Evolutionary conservation across 2,888 invertebrate species (phyloP), one percentile per base, ranked within the genome.

Genomic region (Aethes cnicana): DNA sequence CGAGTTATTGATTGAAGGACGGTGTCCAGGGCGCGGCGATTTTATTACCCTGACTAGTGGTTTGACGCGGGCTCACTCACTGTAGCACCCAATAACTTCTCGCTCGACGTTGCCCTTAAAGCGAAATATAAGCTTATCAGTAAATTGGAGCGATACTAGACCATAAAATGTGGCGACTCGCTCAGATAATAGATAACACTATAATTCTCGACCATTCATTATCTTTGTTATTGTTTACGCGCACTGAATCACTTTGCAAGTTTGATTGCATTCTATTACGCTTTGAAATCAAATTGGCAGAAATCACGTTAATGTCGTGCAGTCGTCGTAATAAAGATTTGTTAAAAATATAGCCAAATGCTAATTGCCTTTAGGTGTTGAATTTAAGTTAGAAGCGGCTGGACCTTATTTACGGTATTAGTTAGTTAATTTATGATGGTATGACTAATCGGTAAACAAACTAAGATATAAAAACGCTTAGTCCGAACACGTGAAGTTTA

Each of bases 21-120:
- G 67, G 68, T 68, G 74, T 72, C 65, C 68, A 72, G 78, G 87
- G 86, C 67, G 86, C 75, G 87, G 81, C n/a, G 26, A 52, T 32
- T 47, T 39, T 54, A 46, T 43, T 48, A 48, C 37, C 47, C 55
- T 48, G 62, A 71, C 64, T 73, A 74, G 75, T 77, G 74, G 77
- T 73, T 69, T 58, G 66, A 68, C 66, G 59, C 61, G 62, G 69
- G 66, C 66, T 61, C 68, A 54, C 63, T 62, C 61, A 62, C 57
- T 63, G 63, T 64, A 59, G 63, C 64, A 62, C 47, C 48, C 54
- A 32, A 66, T 70, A 59, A 61, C 58, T 62, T 59, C n/a, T 63
- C 62, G 58, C 59, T 50, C 58, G 57, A 63, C 39, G 32, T 46
- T 21, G 49, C 35, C 35, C 35, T 32, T 26, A 12, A 26, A 53